Evolutionary conservation across 1,140 invertebrate genomes (phyloP), one percentile per base, ranked within the genome.

Genomic region (Gerris buenoi): DNA sequence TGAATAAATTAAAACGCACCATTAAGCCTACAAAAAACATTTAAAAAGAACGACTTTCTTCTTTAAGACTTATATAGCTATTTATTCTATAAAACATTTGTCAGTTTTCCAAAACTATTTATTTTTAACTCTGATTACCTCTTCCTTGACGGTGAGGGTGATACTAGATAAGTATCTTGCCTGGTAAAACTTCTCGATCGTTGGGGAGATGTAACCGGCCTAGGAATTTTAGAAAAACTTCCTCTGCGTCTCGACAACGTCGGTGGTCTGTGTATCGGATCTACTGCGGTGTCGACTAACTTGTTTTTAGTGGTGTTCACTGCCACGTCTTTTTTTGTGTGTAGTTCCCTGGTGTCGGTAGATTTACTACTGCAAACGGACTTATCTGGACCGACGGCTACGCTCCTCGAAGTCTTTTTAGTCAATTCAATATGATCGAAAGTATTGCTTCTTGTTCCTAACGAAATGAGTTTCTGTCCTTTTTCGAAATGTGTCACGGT

Each of bases 211-310:
- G 59, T 66, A 65, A 66, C 66, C 22, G 70, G 68, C 33, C 69
- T 63, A 18, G 71, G 69, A 56, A 69, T 73, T 68, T 70, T 64
- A 10, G 64, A 73, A 68, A 23, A 28, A n/a, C 15, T 25, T 22
- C 15, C 63, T 25, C 15, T 25, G 3, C 15, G 3, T 3, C 23
- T 60, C 3, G 64, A 66, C 27, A 33, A 70, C 28, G 66, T 57
- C 46, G 13, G 70, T 63, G 25, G 66, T 62, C 65, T 67, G 29
- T n/a, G 28, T 27, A 1, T 79, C 79, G 15, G 81, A 78, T 0
- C 82, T 25, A 82, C 81, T 13, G 79, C 81, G 0, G 81, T 81
- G 64, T 84, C 81, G 0, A 77, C 72, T 46, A 79, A 71, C 65
- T 78, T 77, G 68, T 76, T 78, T 22, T 79, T 79, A 1, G 77